Conservation (phyloP, 2,113 vertebrate genomes). For the Tiliqua scincoides region DNA sequence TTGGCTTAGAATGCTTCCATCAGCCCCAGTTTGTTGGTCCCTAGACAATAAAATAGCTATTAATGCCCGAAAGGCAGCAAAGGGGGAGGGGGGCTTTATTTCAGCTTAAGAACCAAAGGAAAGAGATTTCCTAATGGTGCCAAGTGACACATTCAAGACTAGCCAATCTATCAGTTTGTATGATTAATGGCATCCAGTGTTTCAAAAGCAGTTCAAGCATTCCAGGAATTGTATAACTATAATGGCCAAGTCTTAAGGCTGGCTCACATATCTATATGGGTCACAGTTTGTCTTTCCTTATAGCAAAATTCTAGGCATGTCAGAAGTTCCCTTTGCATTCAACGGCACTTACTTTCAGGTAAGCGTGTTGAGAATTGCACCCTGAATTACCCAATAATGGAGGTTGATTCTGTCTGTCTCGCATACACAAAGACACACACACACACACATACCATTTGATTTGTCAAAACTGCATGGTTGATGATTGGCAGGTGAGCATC, state of each 20-base stretch:
- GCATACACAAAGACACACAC: too few relatives aligned
- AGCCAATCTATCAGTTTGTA: fast-evolving
- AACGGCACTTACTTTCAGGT: too few relatives aligned
- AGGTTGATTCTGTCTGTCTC: background rate
- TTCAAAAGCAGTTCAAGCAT: background rate
- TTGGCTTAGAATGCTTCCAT: slow-evolving; percentile 14
- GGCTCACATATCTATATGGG: background rate
- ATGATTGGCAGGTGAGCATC: background rate
- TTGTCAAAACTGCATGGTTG: too few relatives aligned
- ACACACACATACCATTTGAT: too few relatives aligned
- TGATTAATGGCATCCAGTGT: background rate
- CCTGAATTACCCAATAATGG: background rate
- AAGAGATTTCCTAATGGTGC: background rate
- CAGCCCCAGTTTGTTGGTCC: background rate
- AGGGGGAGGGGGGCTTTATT: slow-evolving; percentile 24
- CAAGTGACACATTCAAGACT: background rate
- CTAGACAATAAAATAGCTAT: slow-evolving; percentile 64
- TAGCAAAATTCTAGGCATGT: too few relatives aligned
- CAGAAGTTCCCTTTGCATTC: too few relatives aligned
- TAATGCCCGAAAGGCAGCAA: slow-evolving; percentile 48
- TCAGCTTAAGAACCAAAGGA: background rate
- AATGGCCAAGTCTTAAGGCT: background rate
- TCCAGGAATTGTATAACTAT: background rate
- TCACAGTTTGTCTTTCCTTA: background rate
- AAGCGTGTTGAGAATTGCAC: too few relatives aligned